A percentile compares a stretch with the other conserved stretches of the same genome.
Evolutionary conservation across 2,888 invertebrate genomes (phyloP).

Genomic region (Pemphredon lugubris): DNA sequence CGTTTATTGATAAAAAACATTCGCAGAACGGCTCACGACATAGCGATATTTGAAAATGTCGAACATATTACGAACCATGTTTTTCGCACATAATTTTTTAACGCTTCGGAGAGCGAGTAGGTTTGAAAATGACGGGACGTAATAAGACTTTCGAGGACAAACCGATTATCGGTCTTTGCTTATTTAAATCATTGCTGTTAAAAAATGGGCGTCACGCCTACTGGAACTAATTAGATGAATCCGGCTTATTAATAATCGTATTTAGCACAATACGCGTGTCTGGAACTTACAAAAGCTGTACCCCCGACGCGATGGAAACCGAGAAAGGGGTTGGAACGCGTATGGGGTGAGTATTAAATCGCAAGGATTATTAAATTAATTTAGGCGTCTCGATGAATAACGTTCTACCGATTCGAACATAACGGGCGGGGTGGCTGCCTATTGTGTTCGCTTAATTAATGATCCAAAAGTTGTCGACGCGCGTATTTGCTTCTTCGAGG

Average conservation of each 20-base stretch:
- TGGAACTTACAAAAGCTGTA: conserved; percentile 16
- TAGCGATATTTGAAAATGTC: no score
- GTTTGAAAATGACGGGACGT: background rate
- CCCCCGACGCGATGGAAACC: conserved; percentile 17
- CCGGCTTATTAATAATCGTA: conserved; percentile 37
- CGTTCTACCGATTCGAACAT: conserved; percentile 35
- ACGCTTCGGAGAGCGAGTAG: background rate
- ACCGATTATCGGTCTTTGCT: conserved; percentile 34
- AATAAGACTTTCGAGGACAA: conserved; percentile 2
- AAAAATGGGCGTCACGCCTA: conserved; percentile 4
- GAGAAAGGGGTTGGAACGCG: conserved; percentile 1
- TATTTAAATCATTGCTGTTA: conserved; percentile 15
- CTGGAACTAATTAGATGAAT: conserved; percentile 39
- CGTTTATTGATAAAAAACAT: no score
- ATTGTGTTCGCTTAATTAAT: conserved; percentile 54
- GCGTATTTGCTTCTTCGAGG: conserved; percentile 6
- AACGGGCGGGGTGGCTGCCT: conserved; percentile 4
- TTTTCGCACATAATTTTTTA: background rate
- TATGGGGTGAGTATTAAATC: conserved; percentile 11
- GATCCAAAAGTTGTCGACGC: conserved; percentile 26
- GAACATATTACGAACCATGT: background rate
- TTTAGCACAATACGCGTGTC: conserved; percentile 23
- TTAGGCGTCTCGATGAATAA: conserved; percentile 43
- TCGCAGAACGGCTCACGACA: no score
- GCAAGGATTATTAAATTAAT: conserved; percentile 51